Conservation (phyloP, 2,888 invertebrate genomes). For the Plebejus melissa region DNA sequence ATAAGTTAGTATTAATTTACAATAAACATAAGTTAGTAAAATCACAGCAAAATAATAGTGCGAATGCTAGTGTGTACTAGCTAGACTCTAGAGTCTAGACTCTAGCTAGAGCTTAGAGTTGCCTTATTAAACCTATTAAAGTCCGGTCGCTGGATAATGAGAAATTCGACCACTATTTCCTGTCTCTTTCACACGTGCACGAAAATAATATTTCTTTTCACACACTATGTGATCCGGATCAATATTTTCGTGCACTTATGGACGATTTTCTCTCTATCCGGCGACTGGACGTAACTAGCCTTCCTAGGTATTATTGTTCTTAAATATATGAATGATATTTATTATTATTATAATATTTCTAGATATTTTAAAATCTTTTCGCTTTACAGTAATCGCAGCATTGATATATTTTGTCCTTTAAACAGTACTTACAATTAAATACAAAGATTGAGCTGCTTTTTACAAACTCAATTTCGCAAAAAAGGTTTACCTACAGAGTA, state of each 20-base stretch:
- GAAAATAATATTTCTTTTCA: neutral
- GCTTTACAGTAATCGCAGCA: neutral
- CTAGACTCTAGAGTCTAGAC: neutral
- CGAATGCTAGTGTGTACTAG: slow-evolving; percentile 1
- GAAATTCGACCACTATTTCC: neutral
- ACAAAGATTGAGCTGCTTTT: neutral
- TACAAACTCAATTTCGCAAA: neutral
- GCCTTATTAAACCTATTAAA: neutral
- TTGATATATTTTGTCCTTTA: neutral
- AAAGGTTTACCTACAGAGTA: no score
- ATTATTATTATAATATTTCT: neutral
- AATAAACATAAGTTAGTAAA: slow-evolving; percentile 50
- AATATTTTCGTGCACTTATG: neutral
- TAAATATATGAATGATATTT: neutral
- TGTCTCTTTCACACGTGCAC: neutral
- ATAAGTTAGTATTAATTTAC: slow-evolving; percentile 32
- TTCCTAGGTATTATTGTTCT: neutral
- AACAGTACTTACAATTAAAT: neutral
- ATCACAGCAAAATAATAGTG: slow-evolving; percentile 55
- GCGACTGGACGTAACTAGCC: neutral
- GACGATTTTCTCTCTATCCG: neutral
- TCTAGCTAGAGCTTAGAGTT: no score
- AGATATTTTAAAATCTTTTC: neutral
- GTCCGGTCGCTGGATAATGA: neutral
- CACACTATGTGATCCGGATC: neutral